Evolutionary conservation across 2,797 vertebrate species (phyloP), one percentile per base, ranked within the genome.

Genomic region (Phaenicophaeus curvirostris): DNA sequence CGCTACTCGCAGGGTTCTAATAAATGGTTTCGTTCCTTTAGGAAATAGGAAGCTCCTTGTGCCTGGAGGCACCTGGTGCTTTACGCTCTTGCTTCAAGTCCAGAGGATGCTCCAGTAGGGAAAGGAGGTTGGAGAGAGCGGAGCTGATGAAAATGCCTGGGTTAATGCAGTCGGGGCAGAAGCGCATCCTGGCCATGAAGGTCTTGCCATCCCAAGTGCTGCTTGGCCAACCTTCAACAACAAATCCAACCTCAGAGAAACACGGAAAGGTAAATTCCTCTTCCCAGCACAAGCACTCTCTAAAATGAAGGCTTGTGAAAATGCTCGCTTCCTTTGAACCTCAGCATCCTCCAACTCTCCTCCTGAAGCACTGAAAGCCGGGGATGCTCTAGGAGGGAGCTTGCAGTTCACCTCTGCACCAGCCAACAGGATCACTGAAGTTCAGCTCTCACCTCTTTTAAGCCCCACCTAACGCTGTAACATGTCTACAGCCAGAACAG

Each of bases 371-470:
- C 28, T 2, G 27, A 33, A 25, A 39, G 35, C 54, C 89, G 8
- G 16, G 1, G 1, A 3, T 8, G 14, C 16, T 53, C 35, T 35
- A 3, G 0, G 53, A 18, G 35, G 0, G 17, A 12, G 9, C 69
- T 23, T 66, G 57, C 46, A 44, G 1, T 44, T 87, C 82, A 50
- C 54, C 81, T 73, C 61, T 46, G 35, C n/a, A 8, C 31, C 68
- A 57, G 84, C 81, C 74, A n/a, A 30, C 78, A 46, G 73, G 57
- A 35, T 10, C 69, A 19, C 46, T 2, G 1, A 5, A 24, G 50
- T 21, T 91, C 7, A 76, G 63, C 63, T 72, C 85, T 67, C n/a
- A 1, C 23, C 42, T 58, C 87, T 5, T 79, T 59, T n/a, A 51
- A 82, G 75, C 51, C 51, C 51, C 82, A 25, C 46, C 79, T 67